Evolutionary conservation across 2,888 invertebrate genomes (phyloP).

Genomic region (Odontothrips loti): DNA sequence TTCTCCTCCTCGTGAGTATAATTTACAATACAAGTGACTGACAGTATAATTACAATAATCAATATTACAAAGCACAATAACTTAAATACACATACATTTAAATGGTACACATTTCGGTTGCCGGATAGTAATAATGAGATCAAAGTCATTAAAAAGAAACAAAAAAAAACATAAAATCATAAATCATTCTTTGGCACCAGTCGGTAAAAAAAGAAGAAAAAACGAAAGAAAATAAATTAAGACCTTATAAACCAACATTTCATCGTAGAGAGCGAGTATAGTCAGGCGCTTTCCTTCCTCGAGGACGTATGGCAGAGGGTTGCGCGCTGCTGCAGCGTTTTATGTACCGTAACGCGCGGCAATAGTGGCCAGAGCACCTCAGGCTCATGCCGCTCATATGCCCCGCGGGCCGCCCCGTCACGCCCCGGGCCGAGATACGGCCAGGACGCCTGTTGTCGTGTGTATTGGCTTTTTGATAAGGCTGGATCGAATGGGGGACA

Average conservation of each 20-base stretch:
- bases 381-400: too few relatives aligned
- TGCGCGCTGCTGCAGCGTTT: too few relatives aligned
- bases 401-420: too few relatives aligned
- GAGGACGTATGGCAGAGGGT: not conserved
- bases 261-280: not conserved
- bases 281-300: not conserved
- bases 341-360: too few relatives aligned
- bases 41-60: not conserved
- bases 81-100: not conserved
- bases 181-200: conserved; percentile 23
- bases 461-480: too few relatives aligned
- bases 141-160: not conserved
- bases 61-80: not conserved
- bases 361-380: too few relatives aligned
- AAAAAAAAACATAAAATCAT: not conserved
- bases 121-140: conserved; percentile 9
- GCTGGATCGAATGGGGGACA: too few relatives aligned
- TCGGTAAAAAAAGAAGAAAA: not conserved
- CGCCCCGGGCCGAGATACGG: too few relatives aligned
- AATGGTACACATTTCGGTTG: not conserved
- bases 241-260: too few relatives aligned
- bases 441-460: too few relatives aligned
- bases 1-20: not conserved
- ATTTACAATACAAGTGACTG: not conserved
- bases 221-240: too few relatives aligned